Evolutionary conservation across 2,797 vertebrate genomes (phyloP).

Genomic region (Phaenicophaeus curvirostris): DNA sequence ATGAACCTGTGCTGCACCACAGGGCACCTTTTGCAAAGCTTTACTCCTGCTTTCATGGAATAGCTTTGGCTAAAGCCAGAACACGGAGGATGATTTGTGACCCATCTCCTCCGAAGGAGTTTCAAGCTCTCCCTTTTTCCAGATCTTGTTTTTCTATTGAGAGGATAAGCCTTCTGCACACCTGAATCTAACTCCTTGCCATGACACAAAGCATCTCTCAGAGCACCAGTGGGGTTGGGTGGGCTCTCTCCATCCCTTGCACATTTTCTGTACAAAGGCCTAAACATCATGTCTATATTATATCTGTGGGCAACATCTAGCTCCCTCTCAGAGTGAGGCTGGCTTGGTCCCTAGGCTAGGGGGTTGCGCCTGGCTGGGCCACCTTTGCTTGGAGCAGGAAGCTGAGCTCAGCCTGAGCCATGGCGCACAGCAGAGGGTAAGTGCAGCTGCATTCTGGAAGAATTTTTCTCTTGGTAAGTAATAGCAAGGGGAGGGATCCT

Average conservation of each 20-base stretch:
- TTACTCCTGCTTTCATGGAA: background rate
- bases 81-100: background rate
- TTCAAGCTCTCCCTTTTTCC: background rate
- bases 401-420: background rate
- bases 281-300: accelerated
- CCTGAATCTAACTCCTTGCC: background rate
- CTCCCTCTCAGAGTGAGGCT: background rate
- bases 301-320: accelerated
- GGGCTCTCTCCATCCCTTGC: background rate
- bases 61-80: background rate
- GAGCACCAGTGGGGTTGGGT: background rate
- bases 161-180: background rate
- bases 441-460: background rate
- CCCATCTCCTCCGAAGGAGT: background rate
- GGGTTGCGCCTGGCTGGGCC: background rate
- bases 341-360: accelerated
- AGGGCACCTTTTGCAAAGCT: background rate
- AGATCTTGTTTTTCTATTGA: background rate
- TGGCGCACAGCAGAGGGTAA: accelerated
- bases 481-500: background rate
- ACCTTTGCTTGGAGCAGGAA: background rate
- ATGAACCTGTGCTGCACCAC: accelerated
- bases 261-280: background rate
- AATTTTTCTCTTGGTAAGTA: background rate
- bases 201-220: accelerated